phyloP scores from a whole-genome alignment of 2,797 vertebrate species.

The Typhlichthys subterraneus region DNA sequence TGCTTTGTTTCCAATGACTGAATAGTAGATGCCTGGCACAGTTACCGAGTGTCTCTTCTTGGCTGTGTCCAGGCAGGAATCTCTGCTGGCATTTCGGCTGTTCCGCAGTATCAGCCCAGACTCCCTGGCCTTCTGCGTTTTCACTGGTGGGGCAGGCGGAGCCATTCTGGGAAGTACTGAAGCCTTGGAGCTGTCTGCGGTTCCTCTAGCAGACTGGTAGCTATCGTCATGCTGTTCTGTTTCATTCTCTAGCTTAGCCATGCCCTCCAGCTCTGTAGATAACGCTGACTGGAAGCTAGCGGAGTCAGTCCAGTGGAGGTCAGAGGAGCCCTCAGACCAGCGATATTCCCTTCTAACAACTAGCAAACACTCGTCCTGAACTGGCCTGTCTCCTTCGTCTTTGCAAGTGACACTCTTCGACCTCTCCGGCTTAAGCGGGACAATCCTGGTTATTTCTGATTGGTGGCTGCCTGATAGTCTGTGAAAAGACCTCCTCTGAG shows the following conservation, averaged over 20 bases:
- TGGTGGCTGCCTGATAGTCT: slow-evolving; percentile 69
- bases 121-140: slow-evolving; percentile 82
- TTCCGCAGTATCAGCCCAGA: slow-evolving; percentile 81
- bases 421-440: slow-evolving; percentile 80
- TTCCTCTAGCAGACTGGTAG: slow-evolving; percentile 42
- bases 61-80: slow-evolving; percentile 67
- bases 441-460: slow-evolving; percentile 79
- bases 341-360: slow-evolving; percentile 70
- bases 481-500: slow-evolving; percentile 67
- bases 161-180: slow-evolving; percentile 68
- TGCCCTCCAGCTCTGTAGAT: slow-evolving; percentile 37
- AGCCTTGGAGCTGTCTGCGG: slow-evolving; percentile 65
- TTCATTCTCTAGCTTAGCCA: slow-evolving; percentile 30
- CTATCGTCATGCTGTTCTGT: slow-evolving; percentile 52
- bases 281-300: slow-evolving; percentile 54
- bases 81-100: slow-evolving; percentile 75
- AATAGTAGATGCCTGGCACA: slow-evolving; percentile 73
- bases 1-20: slow-evolving; percentile 76
- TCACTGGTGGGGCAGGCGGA: slow-evolving; percentile 80
- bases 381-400: slow-evolving; percentile 69
- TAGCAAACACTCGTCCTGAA: slow-evolving; percentile 58
- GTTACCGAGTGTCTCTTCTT: slow-evolving; percentile 84
- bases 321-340: slow-evolving; percentile 72
- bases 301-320: slow-evolving; percentile 67
- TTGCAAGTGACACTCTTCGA: slow-evolving; percentile 70